Conservation (phyloP, 2,888 invertebrate species). For the Polydrusus pterygomalis region DNA sequence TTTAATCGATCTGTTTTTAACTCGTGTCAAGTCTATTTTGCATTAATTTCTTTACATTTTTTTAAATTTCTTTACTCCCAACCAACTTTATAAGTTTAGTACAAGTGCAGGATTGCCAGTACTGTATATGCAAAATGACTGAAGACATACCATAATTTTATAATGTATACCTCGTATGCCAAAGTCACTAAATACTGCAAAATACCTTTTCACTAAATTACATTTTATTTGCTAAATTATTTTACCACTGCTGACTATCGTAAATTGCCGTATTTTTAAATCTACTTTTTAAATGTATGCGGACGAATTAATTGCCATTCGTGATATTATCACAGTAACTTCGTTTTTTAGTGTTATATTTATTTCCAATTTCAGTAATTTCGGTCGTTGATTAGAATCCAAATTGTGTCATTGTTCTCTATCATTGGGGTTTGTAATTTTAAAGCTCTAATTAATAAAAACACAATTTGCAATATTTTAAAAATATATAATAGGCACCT, state of each 20-base stretch:
- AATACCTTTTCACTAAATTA: neutral
- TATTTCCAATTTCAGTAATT: slow-evolving; percentile 17
- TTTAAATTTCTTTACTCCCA: no score
- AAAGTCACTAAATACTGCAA: neutral
- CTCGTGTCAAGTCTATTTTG: no score
- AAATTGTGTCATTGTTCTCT: neutral
- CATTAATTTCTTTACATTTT: no score
- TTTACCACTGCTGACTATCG: neutral
- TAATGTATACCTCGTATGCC: no score
- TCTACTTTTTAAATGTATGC: neutral
- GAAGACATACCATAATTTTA: no score
- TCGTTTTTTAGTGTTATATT: slow-evolving; percentile 3
- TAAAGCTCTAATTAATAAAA: neutral
- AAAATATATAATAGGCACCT: neutral
- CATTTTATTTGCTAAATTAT: neutral
- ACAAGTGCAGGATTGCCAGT: no score
- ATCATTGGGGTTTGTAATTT: neutral
- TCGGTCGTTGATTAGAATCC: neutral
- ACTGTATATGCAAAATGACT: no score
- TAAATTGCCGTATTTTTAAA: neutral
- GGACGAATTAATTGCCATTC: slow-evolving; percentile 8
- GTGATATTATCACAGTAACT: neutral
- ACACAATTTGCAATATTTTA: neutral
- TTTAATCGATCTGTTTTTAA: no score
- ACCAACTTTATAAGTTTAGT: no score